Evolutionary conservation across 2,113 vertebrate species (phyloP), one percentile per base, ranked within the genome.

Genomic region (Epinephelus lanceolatus): DNA sequence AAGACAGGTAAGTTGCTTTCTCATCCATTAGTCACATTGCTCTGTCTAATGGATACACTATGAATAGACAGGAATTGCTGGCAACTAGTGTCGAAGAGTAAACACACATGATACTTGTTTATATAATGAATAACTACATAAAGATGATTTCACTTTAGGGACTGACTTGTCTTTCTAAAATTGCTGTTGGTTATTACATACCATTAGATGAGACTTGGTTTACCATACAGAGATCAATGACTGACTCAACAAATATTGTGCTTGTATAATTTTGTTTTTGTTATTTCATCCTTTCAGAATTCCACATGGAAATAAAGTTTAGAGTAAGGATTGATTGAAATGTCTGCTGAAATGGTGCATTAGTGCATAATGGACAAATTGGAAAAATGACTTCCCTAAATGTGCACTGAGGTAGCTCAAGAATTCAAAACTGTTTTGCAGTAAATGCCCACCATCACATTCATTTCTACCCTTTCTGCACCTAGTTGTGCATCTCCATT

Each of bases 21-120:
- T 69, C 63, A 49, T 67, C 67, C 81, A 84, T 88, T 86, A 92
- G 84, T 66, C 56, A 75, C 72, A 87, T 65, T 51, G 66, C 82
- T 86, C 61, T 52, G n/a, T 80, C 72, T 86, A 88, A 91, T 90
- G 83, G 79, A 83, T 42, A 15, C 10, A 1, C 79, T 65, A 61
- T 59, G 51, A 80, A 89, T 65, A 88, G 83, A 80, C 13, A 60
- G 33, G 57, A 23, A 81, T 13, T 25, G 12, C 70, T 63, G 52
- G 47, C 4, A 83, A 74, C 33, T n/a, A 6, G 30, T 21, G 13
- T 72, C 11, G 30, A 21, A 75, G 74, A 49, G 23, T 73, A 77
- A 82, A 83, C 59, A 21, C 42, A 9, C 47, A 45, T 8, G 0
- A 55, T 71, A n/a, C 33, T 59, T 82, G 79, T 80, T 78, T 65